These are phyloP conservation scores for Pogonomyrmex californicus DNA, from an alignment of 1,140 invertebrate species.

Conservation along the genomic window DNA sequence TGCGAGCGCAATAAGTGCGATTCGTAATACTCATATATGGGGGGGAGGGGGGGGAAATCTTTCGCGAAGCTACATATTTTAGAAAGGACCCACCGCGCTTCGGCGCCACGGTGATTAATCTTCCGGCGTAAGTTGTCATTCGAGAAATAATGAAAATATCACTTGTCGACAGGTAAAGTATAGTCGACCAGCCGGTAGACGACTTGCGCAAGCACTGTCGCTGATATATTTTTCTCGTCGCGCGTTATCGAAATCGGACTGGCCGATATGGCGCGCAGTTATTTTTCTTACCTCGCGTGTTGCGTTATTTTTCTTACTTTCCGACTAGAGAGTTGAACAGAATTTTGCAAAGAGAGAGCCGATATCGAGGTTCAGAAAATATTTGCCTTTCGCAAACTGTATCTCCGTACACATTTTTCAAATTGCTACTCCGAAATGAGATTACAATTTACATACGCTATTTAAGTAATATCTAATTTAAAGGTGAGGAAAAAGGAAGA, in stretches of 20 bases:
- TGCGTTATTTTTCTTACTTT: conserved; percentile 66
- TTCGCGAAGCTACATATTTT: conserved; percentile 68
- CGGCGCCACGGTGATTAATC: conserved; percentile 69
- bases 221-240: conserved; percentile 67
- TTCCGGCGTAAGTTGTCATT: conserved; percentile 66
- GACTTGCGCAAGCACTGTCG: conserved; percentile 38
- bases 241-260: conserved; percentile 39
- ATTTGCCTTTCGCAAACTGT: conserved; percentile 8
- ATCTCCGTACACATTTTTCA: background rate
- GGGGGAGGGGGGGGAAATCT: background rate
- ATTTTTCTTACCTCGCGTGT: conserved; percentile 64
- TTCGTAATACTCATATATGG: conserved; percentile 46
- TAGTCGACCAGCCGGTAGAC: conserved; percentile 25
- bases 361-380: conserved; percentile 10
- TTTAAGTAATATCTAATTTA: background rate
- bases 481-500: background rate
- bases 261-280: conserved; percentile 55
- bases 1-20: conserved; percentile 67
- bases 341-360: conserved; percentile 17
- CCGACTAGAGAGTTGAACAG: conserved; percentile 10
- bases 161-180: conserved; percentile 50
- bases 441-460: conserved; percentile 36
- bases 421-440: background rate
- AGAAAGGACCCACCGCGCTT: conserved; percentile 71
- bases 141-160: conserved; percentile 72